A percentile compares a stretch with the other conserved stretches of the same genome.
These are phyloP conservation scores for Porites rus DNA, from an alignment of 92 coral and sea anemone species.

Conservation along the genomic window DNA sequence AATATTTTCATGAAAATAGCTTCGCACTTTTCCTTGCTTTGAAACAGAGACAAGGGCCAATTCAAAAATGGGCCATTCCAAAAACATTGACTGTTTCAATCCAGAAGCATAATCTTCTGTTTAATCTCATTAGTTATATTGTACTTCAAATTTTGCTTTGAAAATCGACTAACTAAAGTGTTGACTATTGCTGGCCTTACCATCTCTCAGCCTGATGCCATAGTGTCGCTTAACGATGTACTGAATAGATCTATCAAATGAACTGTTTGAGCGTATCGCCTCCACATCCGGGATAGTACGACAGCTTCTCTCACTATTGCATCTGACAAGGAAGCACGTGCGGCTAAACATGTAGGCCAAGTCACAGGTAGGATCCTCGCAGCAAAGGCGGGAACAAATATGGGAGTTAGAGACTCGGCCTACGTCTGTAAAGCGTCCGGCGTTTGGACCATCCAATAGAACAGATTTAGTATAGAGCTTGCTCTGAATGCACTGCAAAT, in stretches of 20 bases:
- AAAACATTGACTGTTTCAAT: too few relatives aligned
- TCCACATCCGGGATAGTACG: conserved; percentile 72
- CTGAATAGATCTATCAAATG: conserved; percentile 80
- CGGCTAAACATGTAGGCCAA: conserved; percentile 95
- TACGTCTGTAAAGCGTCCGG: conserved; percentile 95
- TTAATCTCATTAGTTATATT: too few relatives aligned
- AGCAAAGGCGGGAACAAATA: conserved; percentile 94
- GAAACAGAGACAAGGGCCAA: too few relatives aligned
- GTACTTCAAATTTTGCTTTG: too few relatives aligned
- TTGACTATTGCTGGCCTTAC: conserved; percentile 39
- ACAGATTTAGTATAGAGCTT: conserved; percentile 80
- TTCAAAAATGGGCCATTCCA: too few relatives aligned
- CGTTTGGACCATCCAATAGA: conserved; percentile 84
- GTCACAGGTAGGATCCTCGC: conserved; percentile 95
- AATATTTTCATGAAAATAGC: too few relatives aligned
- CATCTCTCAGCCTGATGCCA: conserved; percentile 84
- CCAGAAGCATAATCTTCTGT: too few relatives aligned
- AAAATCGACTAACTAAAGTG: too few relatives aligned
- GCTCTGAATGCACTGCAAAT: conserved; percentile 92
- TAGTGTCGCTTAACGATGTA: conserved; percentile 87
- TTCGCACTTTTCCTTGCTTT: too few relatives aligned
- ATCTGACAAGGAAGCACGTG: conserved; percentile 89
- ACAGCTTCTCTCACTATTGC: conserved; percentile 88
- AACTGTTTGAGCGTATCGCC: conserved; percentile 24
- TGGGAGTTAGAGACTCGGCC: conserved; percentile 91